A percentile compares a stretch with the other conserved stretches of the same genome.
Evolutionary conservation across 2,888 invertebrate species (phyloP).

Genomic region (Archips crataeganus): DNA sequence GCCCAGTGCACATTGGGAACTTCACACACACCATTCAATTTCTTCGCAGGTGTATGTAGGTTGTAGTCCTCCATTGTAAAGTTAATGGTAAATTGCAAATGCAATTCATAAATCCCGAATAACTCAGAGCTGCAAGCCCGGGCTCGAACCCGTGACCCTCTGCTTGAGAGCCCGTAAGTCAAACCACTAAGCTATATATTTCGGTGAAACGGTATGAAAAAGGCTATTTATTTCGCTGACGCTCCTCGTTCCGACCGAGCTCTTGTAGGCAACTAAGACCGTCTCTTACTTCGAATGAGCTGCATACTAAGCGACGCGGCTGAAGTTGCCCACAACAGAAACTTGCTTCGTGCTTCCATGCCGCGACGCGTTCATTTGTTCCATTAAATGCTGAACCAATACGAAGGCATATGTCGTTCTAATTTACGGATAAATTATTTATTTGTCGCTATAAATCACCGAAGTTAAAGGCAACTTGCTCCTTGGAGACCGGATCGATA

Average conservation of each 20-base stretch:
- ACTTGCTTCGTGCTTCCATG: slow-evolving; percentile 62
- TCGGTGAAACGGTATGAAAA: not conserved
- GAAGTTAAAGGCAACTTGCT: slow-evolving; percentile 34
- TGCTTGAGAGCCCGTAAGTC: too few relatives aligned
- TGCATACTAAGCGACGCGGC: slow-evolving; percentile 64
- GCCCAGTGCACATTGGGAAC: too few relatives aligned
- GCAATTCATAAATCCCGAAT: too few relatives aligned
- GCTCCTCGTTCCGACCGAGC: slow-evolving; percentile 17
- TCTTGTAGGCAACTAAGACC: slow-evolving; percentile 52
- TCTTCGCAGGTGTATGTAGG: too few relatives aligned
- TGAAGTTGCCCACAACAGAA: slow-evolving; percentile 59
- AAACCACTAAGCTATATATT: too few relatives aligned
- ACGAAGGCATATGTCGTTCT: slow-evolving; percentile 25
- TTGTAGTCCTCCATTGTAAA: too few relatives aligned
- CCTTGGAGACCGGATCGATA: slow-evolving; percentile 38
- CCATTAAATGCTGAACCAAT: slow-evolving; percentile 50
- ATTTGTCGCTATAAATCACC: slow-evolving; percentile 39
- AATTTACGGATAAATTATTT: slow-evolving; percentile 40
- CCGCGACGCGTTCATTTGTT: slow-evolving; percentile 61
- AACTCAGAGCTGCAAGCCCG: too few relatives aligned
- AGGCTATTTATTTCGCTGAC: slow-evolving; percentile 1
- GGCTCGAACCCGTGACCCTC: too few relatives aligned
- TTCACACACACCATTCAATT: too few relatives aligned
- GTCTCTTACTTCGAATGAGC: slow-evolving; percentile 50
- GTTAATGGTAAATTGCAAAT: too few relatives aligned